Evolutionary conservation across 2,888 invertebrate species (phyloP), one percentile per base, ranked within the genome.

Genomic region (Tetrapedia diversipes): DNA sequence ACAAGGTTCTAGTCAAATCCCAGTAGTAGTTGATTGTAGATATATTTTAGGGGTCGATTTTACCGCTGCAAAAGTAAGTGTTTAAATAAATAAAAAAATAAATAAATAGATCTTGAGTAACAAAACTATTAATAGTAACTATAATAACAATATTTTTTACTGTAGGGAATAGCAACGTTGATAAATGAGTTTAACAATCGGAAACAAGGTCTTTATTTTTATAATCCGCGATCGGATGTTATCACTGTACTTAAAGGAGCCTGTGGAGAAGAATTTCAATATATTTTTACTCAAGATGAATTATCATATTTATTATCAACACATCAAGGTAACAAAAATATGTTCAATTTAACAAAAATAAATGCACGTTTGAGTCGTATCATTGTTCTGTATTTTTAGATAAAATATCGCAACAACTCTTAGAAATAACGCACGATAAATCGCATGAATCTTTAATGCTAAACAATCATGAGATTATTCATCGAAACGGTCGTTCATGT

Each of bases 11-110:
- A 93, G 93, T 83, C 94, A 95, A 88, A 93, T 96, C 85, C 96
- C 97, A 0, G 95, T 97, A 0, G 95, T 97, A 8, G 94, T 97
- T 8, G 97, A 97, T 90, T 97, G 97, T 88, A 93, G 96, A 91
- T 96, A 95, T 90, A 95, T 97, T 14, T 92, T 96, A 75, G 96
- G 96, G 43, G 96, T 96, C 0, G 97, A 97, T 92, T 97, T 97
- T 89, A 97, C 97, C 8, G 97, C 97, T 22, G 97, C 97, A 0
- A 96, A 93, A 89, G 93, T 93, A 82, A 79, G 16, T 45, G 22
- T 47, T 59, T 16, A 2, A 11, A 6, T 34, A 8, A 14, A 10
- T 7, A n/a, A 27, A n/a, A n/a, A n/a, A n/a, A n/a, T 16, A 2
- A 11, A 6, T 34, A 8, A 14, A 10, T 7, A n/a, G 22, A 14